Base-by-base conservation (phyloP, 1,140 invertebrate species). In the Bathynomus jamesi region DNA sequence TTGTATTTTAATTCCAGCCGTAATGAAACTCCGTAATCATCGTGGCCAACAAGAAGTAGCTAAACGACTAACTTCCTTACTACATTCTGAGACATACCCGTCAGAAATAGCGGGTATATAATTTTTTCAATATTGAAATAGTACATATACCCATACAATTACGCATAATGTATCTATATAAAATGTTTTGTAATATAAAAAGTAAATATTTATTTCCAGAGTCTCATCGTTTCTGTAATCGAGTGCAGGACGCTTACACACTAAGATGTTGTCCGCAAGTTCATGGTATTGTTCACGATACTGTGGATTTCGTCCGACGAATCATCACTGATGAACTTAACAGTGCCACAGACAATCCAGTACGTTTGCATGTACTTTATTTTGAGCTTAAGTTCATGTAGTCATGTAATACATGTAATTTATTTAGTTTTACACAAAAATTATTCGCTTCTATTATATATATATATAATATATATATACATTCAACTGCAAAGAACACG, bases 211-310 rank as follows among this genome's bases (percentile, higher is more conserved):
- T n/a, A n/a, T n/a, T 7, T 64, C 25, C 79, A 87, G 87, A 88
- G 78, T 88, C 87, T 71, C 89, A 91, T 80, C 81, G 88, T 46
- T 88, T 89, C 78, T 91, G 89, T 79, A 85, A 89, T 78, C 80
- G 87, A 73, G 89, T 91, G 2, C 89, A 91, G 80, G 89, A 91
- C 81, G 88, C 89, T 0, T 91, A 91, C 80, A 90, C 89, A 11
- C 80, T 91, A 0, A 78, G 89, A 67, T 91, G 89, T 77, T 87
- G 87, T 78, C 89, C 89, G 2, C 89, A 90, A 81, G 88, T 88
- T 27, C 81, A 84, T 78, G 77, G 53, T 71, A 82, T 83, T 84
- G 86, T 87, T 4, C 87, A 89, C 78, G 89, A 91, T 76, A 91
- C 89, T 0, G 87, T 90, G 46, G 85, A 87, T 32, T 91, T 91